phyloP scores from a whole-genome alignment of 1,140 invertebrate genomes.

The Trialeurodes vaporariorum region DNA sequence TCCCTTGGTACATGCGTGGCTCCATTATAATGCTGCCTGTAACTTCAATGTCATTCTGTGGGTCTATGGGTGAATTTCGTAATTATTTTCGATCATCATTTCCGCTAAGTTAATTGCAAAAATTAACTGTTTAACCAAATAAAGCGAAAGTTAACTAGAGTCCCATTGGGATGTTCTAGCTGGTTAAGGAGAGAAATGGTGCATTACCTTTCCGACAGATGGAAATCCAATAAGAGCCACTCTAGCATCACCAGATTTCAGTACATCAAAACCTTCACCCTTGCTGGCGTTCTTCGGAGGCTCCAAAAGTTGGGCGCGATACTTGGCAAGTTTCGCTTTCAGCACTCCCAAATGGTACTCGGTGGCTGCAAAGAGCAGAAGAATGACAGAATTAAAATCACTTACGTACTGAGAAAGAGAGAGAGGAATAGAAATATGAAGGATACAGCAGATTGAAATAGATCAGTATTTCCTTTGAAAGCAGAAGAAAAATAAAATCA shows the following conservation, averaged over 20 bases:
- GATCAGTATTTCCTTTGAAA: conserved; percentile 10
- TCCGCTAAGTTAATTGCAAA: too few species aligned
- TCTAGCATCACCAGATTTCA: conserved; percentile 98
- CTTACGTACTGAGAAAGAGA: background rate
- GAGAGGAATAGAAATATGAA: conserved; percentile 10
- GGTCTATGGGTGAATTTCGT: too few species aligned
- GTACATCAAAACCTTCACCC: conserved; percentile 98
- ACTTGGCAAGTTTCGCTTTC: conserved; percentile 98
- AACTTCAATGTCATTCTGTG: too few species aligned
- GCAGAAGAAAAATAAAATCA: background rate
- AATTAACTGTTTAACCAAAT: too few species aligned
- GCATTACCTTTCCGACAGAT: conserved; percentile 77
- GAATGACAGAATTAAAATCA: background rate
- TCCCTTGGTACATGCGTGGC: too few species aligned
- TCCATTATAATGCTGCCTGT: too few species aligned
- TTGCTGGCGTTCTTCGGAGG: conserved; percentile 92
- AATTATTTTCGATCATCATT: too few species aligned
- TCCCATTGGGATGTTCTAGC: too few species aligned
- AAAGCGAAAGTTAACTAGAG: too few species aligned
- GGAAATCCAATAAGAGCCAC: conserved; percentile 97
- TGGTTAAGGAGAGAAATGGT: conserved; percentile 12
- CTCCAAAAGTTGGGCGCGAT: conserved; percentile 87
- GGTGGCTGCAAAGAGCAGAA: conserved; percentile 60
- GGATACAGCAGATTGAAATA: background rate
- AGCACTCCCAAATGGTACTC: conserved; percentile 97